A percentile compares a stretch with the other conserved stretches of the same genome.
Evolutionary conservation across 2,797 vertebrate genomes (phyloP).

Genomic region (Bryconaethiops microstoma): DNA sequence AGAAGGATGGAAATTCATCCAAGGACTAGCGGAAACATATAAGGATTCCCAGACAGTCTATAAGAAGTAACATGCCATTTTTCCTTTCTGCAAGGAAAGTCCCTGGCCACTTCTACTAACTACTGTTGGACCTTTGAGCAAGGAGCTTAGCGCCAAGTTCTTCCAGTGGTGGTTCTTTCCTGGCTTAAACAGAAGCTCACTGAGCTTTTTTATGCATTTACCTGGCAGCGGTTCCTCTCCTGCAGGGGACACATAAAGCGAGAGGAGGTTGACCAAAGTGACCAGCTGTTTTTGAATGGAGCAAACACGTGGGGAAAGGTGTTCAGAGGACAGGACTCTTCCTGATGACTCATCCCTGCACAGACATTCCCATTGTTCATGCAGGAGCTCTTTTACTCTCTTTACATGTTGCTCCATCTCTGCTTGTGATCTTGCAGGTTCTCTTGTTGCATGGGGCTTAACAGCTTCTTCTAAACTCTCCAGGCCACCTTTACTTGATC

Average conservation of each 20-base stretch:
- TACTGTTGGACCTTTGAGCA: background rate
- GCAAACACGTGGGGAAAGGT: slow-evolving; percentile 86
- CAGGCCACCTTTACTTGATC: background rate
- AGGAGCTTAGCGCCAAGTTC: background rate
- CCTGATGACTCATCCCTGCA: slow-evolving; percentile 78
- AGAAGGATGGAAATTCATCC: background rate
- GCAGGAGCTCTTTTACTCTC: slow-evolving; percentile 88
- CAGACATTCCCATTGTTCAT: slow-evolving; percentile 92
- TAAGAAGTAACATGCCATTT: background rate
- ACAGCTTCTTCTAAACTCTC: slow-evolving; percentile 14
- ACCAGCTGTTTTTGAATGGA: slow-evolving; percentile 89
- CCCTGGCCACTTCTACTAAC: background rate
- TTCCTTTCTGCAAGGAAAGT: background rate
- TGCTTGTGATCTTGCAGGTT: slow-evolving; percentile 60
- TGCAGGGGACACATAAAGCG: slow-evolving; percentile 79
- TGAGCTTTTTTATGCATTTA: background rate
- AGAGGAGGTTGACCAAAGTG: slow-evolving; percentile 84
- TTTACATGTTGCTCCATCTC: slow-evolving; percentile 82
- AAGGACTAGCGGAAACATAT: background rate
- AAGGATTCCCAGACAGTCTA: background rate
- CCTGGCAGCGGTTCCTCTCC: slow-evolving; percentile 19
- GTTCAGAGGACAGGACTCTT: slow-evolving; percentile 76
- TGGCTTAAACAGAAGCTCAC: too few relatives aligned
- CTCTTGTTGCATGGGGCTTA: slow-evolving; percentile 4
- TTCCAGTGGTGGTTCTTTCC: background rate